Conservation (phyloP, 2,113 vertebrate species). For the Natator depressus region DNA sequence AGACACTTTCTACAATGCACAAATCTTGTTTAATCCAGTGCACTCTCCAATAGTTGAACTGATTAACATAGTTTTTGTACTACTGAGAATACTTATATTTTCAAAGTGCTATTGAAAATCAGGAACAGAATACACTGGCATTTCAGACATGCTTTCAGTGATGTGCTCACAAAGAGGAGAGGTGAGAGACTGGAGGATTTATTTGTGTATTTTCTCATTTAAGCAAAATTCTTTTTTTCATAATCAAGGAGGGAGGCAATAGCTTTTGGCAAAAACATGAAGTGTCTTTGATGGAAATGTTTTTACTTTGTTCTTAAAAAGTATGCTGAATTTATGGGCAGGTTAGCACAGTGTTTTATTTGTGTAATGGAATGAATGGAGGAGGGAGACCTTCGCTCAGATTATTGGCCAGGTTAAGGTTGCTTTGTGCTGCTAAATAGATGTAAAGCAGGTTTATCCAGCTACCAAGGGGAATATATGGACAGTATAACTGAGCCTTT, state of each 20-base stretch:
- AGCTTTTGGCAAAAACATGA: neutral
- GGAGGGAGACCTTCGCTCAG: neutral
- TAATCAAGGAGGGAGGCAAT: conserved; percentile 4
- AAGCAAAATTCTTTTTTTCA: conserved; percentile 21
- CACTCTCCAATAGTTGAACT: neutral
- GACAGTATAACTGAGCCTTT: conserved; percentile 10
- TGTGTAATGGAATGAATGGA: neutral
- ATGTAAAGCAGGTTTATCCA: neutral
- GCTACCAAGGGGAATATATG: neutral
- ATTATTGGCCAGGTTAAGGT: neutral
- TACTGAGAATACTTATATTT: neutral
- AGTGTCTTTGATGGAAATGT: conserved; percentile 40
- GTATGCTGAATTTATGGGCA: conserved; percentile 45
- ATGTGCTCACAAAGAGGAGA: neutral
- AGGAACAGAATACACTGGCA: neutral
- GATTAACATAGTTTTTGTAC: neutral
- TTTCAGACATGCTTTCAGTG: neutral
- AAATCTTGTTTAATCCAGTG: neutral
- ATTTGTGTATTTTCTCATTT: conserved; percentile 4
- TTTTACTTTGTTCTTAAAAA: conserved; percentile 67
- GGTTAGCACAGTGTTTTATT: neutral
- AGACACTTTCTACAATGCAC: neutral
- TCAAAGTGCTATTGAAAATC: neutral
- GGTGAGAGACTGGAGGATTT: neutral
- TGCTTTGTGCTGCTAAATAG: neutral